These are phyloP conservation scores for Xiphophorus maculatus DNA, from an alignment of 2,113 vertebrate species.

Conservation along the genomic window DNA sequence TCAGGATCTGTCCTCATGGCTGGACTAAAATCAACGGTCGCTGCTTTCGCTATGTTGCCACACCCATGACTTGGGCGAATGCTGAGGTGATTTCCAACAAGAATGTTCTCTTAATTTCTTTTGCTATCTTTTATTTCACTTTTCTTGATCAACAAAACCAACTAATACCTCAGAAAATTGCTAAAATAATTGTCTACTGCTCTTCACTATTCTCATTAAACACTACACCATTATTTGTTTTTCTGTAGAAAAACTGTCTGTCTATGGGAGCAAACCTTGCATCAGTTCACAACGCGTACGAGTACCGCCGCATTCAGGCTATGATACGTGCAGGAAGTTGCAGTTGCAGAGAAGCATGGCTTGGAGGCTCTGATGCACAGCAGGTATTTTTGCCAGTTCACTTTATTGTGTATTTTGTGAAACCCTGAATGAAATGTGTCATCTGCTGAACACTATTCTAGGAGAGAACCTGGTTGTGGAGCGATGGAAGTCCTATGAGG, in stretches of 20 bases:
- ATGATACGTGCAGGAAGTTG: fast-evolving
- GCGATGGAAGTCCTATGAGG: not conserved
- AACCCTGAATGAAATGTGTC: not conserved
- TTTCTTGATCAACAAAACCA: not conserved
- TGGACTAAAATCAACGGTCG: no score
- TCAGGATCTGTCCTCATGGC: no score
- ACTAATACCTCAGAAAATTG: not conserved
- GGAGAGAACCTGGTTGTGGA: not conserved
- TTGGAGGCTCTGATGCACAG: not conserved
- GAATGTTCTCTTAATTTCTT: no score
- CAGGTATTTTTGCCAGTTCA: not conserved
- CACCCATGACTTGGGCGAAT: no score
- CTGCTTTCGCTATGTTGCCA: no score
- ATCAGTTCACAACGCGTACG: fast-evolving
- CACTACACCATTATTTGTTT: not conserved
- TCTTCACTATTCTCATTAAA: no score
- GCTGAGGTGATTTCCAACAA: no score
- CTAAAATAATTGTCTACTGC: no score
- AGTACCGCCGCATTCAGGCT: not conserved
- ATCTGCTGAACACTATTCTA: not conserved
- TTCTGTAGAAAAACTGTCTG: fast-evolving
- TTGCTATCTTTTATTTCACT: not conserved
- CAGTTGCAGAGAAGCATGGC: fast-evolving
- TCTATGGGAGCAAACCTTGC: not conserved
- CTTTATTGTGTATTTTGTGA: not conserved